A percentile compares a stretch with the other conserved stretches of the same genome.
Evolutionary conservation across 2,113 vertebrate genomes (phyloP).

Genomic region (Corythoichthys haematopterus): DNA sequence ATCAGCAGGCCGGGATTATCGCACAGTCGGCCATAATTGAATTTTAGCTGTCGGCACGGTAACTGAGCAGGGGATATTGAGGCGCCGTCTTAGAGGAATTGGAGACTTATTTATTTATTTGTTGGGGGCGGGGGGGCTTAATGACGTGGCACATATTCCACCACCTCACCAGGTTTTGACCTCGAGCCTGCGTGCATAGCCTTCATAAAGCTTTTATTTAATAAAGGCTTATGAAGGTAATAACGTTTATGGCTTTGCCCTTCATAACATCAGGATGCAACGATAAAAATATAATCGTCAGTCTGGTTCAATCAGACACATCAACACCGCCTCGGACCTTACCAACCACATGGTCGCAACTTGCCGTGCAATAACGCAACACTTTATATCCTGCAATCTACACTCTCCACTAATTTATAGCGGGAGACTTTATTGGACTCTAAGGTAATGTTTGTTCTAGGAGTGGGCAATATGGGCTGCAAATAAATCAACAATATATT

Average conservation of each 20-base stretch:
- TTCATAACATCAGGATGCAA: constrained; percentile 5
- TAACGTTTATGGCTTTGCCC: constrained; percentile 1
- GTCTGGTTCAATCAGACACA: neutral
- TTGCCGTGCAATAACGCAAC: neutral
- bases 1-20: constrained; percentile 67
- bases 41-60: constrained; percentile 58
- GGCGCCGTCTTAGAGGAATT: constrained; percentile 10
- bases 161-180: neutral
- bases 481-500: too few relatives aligned
- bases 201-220: neutral
- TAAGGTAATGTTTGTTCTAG: neutral
- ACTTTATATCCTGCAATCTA: neutral
- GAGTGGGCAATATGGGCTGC: too few relatives aligned
- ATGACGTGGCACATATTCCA: neutral
- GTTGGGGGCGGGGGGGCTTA: neutral
- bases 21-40: constrained; percentile 63
- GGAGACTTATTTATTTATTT: neutral
- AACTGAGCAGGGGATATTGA: constrained; percentile 30
- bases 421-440: neutral
- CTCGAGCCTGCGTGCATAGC: neutral
- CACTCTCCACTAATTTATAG: neutral
- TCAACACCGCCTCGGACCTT: neutral
- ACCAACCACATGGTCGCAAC: neutral
- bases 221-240: neutral
- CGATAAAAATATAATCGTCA: neutral